Base-by-base conservation (phyloP, 2,888 invertebrate genomes). In the Pammene fasciana region DNA sequence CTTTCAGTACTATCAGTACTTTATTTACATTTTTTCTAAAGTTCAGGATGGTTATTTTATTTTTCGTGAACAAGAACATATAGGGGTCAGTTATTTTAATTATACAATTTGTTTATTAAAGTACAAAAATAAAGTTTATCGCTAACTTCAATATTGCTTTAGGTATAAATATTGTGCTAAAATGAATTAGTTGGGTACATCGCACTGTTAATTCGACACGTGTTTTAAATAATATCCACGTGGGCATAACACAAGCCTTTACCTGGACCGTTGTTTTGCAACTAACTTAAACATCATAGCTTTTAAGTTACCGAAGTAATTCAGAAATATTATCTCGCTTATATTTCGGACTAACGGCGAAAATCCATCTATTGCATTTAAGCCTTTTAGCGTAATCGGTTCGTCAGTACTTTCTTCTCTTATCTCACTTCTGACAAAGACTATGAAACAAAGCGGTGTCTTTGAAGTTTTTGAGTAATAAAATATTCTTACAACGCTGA, bases 401-500 rank as follows among this genome's bases (percentile, higher is more conserved):
- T 70, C 72, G 67, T 73, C 75, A 76, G 79, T 77, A 76, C 73
- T 77, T 73, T 68, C 43, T 67, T 67, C 14, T 54, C 57, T 67
- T 60, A 66, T 43, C 16, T 62, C 36, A 62, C 50, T 68, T 77
- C 45, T 61, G 57, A 79, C 79, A 82, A 81, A 56, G 56, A 79
- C 79, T 82, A 81, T 82, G 78, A 80, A 75, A 75, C 72, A 64
- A 73, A 66, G 82, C 85, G 85, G 71, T 8, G 14, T 65, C 72
- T 85, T 83, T 84, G 79, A 83, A 75, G 75, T 76, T 75, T 76
- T 76, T 76, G 46, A 72, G 75, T 62, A 75, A 74, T 79, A 79
- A 80, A 81, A 80, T 82, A 80, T 79, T 78, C 77, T 80, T 65
- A 65, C 65, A 55, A 61, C 34, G 45, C 13, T n/a, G n/a, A 50